Base-by-base conservation (phyloP, 2,113 vertebrate genomes). In the Centropristis striata region DNA sequence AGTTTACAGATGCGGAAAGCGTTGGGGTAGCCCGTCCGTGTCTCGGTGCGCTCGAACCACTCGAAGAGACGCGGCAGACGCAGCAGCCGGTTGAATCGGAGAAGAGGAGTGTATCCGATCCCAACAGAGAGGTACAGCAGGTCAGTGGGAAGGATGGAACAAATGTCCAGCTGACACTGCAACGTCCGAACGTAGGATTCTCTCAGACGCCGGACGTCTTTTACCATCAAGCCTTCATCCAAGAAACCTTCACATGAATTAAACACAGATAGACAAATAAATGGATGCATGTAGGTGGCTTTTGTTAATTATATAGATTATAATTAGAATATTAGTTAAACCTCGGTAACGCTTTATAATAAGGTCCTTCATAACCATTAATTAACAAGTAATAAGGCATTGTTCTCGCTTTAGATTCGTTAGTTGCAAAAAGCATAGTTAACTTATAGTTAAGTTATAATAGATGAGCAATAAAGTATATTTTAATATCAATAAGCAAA, bases 11-110 rank as follows among this genome's bases (percentile, higher is more conserved):
- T 99, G 39, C 97, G 94, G 82, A 99, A 99, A 21, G 97, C 73
- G 49, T 99, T 99, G 32, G 97, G 98, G 80, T 96, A 97, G 79
- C 94, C 95, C 12, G 97, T 99, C 39, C 97, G 95, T 6, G 97
- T 99, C 92, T 99, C 98, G 0, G 97, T 99, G 28, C 97, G 96
- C 15, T 98, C 96, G 4, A 98, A 98, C 73, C 97, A 96, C 86
- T 99, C 98, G n/a, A 98, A 99, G 87, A 99, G 96, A 1, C 97
- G 97, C 8, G 97, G 91, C 75, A 99, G 96, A 60, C 92, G 97
- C 54, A 99, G 92, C 46, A 99, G 92, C 2, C 98, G 94, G 89
- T 99, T 99, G 91, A 98, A 98, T n/a, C 98, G 96, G 10, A 99
- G 67, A 63, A 97, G 96, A 0, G 98, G 97, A 2, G 84, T 92